Percentiles rank a stretch among this genome's conserved stretches.
Conservation (phyloP, 2,888 invertebrate species). For the Cerceris ruficornis region DNA sequence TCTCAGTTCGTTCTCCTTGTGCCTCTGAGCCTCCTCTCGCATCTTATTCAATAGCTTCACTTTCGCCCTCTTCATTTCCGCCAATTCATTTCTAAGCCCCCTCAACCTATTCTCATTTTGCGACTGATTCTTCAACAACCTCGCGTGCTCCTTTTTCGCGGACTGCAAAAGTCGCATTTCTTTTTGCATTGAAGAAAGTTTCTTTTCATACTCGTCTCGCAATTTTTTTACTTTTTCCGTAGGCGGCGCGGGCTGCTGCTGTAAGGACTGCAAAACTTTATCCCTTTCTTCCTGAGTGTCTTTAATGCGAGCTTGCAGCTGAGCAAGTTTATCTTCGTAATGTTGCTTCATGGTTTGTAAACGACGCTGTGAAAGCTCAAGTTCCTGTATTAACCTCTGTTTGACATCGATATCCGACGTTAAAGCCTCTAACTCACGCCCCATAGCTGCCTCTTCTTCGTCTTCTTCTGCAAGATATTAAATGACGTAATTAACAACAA, state of each 20-base stretch:
- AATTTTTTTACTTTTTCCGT: slow-evolving; percentile 90
- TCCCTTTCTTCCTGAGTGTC: slow-evolving; percentile 96
- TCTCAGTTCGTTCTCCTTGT: slow-evolving; percentile 91
- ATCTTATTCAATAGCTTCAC: slow-evolving; percentile 95
- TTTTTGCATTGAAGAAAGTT: slow-evolving; percentile 91
- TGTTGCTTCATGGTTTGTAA: slow-evolving; percentile 93
- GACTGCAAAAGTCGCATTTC: slow-evolving; percentile 93
- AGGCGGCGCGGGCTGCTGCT: slow-evolving; percentile 84
- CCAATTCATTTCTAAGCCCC: slow-evolving; percentile 88
- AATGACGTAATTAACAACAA: background rate
- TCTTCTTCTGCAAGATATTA: slow-evolving; percentile 77
- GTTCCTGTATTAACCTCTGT: slow-evolving; percentile 95
- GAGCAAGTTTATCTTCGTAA: slow-evolving; percentile 95
- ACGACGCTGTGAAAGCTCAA: slow-evolving; percentile 94
- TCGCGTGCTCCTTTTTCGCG: slow-evolving; percentile 94
- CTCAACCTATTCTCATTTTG: slow-evolving; percentile 90
- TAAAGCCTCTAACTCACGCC: slow-evolving; percentile 93
- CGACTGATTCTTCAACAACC: slow-evolving; percentile 90
- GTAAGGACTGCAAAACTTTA: slow-evolving; percentile 88
- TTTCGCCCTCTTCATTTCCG: slow-evolving; percentile 92
- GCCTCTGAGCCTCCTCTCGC: slow-evolving; percentile 94
- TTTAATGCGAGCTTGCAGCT: slow-evolving; percentile 91
- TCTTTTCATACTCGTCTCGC: slow-evolving; percentile 94
- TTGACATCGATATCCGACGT: slow-evolving; percentile 98
- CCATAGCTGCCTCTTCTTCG: slow-evolving; percentile 84